Base-by-base conservation (phyloP, 2,888 invertebrate genomes). In the Agrilus biguttatus region DNA sequence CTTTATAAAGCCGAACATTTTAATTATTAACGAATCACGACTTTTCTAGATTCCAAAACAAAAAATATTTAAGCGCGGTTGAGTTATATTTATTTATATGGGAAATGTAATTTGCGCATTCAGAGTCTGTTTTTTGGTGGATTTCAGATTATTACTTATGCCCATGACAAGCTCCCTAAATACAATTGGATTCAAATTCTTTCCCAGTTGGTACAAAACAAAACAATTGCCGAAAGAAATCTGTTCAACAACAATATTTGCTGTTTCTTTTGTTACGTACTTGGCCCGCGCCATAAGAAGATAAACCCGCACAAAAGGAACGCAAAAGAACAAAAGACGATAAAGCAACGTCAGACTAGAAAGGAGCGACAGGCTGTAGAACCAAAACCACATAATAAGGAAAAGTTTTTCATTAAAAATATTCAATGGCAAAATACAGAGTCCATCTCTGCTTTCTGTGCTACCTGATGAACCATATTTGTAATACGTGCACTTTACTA, bases 331-430 rank as follows among this genome's bases (percentile, higher is more conserved):
- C 33, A 75, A 47, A 1, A 74, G 47, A 45, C 86, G 75, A 62
- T 82, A 87, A 0, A 82, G 51, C 5, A 88, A 61, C 39, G 80
- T 76, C 5, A 80, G 48, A 5, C 72, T 68, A 0, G 83, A 76
- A 14, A 81, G 52, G 5, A 75, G 56, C 1, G 78, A 68, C 40
- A 88, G 68, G 37, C 78, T 59, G 19, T 80, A 67, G 12, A 85
- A 70, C 81, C 87, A 86, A 58, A 80, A 75, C 81, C 83, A 84
- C 1, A 84, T 62, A 39, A 84, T 73, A 1, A 80, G 69, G 55
- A 82, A 84, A 49, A 86, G 74, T 59, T 86, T 87, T 57, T 86
- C 85, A 56, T 87, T 85, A 36, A 87, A 73, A 49, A 83, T 78
- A 56, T 87, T 87, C 8, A 86, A 56, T 0, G 86, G 80, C 12